Base-by-base conservation (phyloP, 2,888 invertebrate genomes). In the Heliconius ismenius region DNA sequence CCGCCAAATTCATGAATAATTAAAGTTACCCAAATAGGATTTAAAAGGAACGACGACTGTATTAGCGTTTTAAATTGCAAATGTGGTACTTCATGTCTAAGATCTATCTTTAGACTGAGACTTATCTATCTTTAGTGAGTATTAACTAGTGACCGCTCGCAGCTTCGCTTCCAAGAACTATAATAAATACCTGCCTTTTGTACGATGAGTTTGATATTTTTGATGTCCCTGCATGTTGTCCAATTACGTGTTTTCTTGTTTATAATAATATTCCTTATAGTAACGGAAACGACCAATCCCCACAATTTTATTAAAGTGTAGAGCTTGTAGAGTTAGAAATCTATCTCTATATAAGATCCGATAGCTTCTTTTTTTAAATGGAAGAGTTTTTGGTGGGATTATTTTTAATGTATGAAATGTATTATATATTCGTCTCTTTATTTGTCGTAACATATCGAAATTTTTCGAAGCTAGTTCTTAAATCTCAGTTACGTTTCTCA, bases 1-100 rank as follows among this genome's bases (percentile, higher is more conserved):
- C 24, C 60, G 32, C 36, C 24, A 60, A 24, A 32, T 39, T 60
- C 72, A 72, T 72, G 72, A 72, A 72, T 72, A 60, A 72, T 72
- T 36, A 73, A 73, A 63, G 11, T 63, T 73, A 73, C 11, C 39
- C 73, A 62, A 62, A 73, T 60, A 60, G 39, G 36, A 73, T 62
- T 73, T 43, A 26, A 62, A 73, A 26, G 62, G 62, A 26, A 39
- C 24, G 24, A 60, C 26, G 26, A 73, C 73, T 72, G 54, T 24
- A 26, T 6, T 36, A 15, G 18, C 24, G 18, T 39, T 72, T 73
- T 62, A 73, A 73, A 62, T 73, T 73, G 36, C 36, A 36, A 72
- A 70, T 49, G 54, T 54, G 15, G 49, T n/a, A 49, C 49, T 69
- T 69, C 43, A 54, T 70, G 69, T 54, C 54, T 54, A 58, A 24